phyloP scores from a whole-genome alignment of 2,888 invertebrate genomes.

The Drosophila fungiperda region DNA sequence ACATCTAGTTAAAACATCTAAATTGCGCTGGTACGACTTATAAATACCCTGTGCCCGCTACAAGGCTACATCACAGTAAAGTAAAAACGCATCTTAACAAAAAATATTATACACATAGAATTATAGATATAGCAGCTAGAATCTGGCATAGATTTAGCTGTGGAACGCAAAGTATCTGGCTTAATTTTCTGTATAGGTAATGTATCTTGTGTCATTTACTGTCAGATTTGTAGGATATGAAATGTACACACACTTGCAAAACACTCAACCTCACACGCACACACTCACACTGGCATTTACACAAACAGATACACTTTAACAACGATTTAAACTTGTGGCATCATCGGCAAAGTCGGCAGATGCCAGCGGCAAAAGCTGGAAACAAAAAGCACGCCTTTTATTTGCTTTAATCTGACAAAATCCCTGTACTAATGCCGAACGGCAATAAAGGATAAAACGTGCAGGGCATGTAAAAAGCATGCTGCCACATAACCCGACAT shows the following conservation, averaged over 20 bases:
- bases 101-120: neutral
- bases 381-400: constrained; percentile 77
- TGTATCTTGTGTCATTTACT: constrained; percentile 13
- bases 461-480: constrained; percentile 73
- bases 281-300: constrained; percentile 1
- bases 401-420: constrained; percentile 78
- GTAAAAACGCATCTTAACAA: neutral
- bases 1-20: constrained; percentile 16
- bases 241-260: constrained; percentile 18
- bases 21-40: constrained; percentile 21
- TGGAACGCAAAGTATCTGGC: neutral
- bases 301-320: constrained; percentile 21
- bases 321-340: constrained; percentile 75
- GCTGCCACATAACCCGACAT: constrained; percentile 37
- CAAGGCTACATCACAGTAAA: constrained; percentile 36
- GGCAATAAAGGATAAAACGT: constrained; percentile 83
- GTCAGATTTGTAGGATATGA: constrained; percentile 15
- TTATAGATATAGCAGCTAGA: neutral
- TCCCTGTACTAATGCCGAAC: constrained; percentile 78
- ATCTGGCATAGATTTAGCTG: neutral
- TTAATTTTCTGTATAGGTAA: neutral
- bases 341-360: constrained; percentile 53
- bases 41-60: constrained; percentile 28
- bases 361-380: constrained; percentile 52
- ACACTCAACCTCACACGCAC: neutral